phyloP scores from a whole-genome alignment of 2,888 invertebrate genomes.

The Nasonia oneida region DNA sequence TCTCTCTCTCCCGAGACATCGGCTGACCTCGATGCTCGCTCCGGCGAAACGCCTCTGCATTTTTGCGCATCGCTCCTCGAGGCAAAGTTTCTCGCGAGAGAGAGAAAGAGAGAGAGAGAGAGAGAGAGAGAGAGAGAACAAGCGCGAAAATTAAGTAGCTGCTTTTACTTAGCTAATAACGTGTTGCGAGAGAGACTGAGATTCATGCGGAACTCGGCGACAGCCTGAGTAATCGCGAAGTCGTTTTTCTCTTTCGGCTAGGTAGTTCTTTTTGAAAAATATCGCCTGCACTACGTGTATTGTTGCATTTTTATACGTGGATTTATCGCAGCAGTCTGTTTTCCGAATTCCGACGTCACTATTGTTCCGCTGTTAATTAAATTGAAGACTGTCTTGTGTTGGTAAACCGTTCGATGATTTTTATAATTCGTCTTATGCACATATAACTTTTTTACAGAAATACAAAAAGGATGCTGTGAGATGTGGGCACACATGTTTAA shows the following conservation, averaged over 20 bases:
- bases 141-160: constrained; percentile 9
- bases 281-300: background rate
- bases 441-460: too few relatives aligned
- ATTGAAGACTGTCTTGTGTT: too few relatives aligned
- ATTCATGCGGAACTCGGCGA: background rate
- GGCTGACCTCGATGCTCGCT: constrained; percentile 8
- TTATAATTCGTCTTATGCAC: too few relatives aligned
- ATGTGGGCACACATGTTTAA: too few relatives aligned
- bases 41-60: constrained; percentile 2
- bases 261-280: background rate
- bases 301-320: background rate
- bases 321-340: too few relatives aligned
- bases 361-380: too few relatives aligned
- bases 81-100: background rate
- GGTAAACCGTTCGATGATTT: too few relatives aligned
- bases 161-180: constrained; percentile 7
- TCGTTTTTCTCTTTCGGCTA: background rate
- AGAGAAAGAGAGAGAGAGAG: background rate
- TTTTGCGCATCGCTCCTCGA: background rate
- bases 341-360: too few relatives aligned
- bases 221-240: background rate
- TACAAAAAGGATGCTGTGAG: too few relatives aligned
- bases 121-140: background rate
- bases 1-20: background rate
- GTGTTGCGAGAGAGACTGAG: background rate